Evolutionary conservation across 2,888 invertebrate genomes (phyloP), one percentile per base, ranked within the genome.

Genomic region (Andrena bucephala): DNA sequence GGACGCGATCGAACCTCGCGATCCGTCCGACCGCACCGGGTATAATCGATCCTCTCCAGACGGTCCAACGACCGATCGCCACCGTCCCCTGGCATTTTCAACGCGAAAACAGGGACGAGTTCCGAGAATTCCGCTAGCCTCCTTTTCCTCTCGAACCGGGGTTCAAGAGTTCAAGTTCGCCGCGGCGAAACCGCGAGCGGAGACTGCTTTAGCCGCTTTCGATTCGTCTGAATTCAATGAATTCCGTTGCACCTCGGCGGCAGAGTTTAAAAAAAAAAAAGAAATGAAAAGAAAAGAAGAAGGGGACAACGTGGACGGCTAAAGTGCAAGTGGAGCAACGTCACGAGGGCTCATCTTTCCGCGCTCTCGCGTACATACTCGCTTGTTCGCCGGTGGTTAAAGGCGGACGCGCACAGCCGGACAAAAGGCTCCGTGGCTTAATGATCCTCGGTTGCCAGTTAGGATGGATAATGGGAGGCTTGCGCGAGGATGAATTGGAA

Each of bases 401-500:
- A 77, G 63, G 67, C 57, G 70, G 69, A 72, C 65, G 68, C 68
- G 65, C 77, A 57, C 29, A 71, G 72, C 65, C 85, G 86, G 77
- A 87, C 87, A 87, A 88, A 87, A 86, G 87, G 77, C 68, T 81
- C 70, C 81, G 81, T 75, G 85, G 81, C 86, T 88, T 87, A 88
- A 88, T 81, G 87, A 88, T 88, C 83, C 87, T 75, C 84, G 86
- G 85, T 85, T 83, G 77, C 83, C 87, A 80, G 87, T 87, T 85
- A 86, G 86, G 78, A 85, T 62, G 87, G 71, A 86, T 88, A 88
- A 88, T 87, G 82, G 83, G 80, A 81, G 87, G 80, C 83, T 85
- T 69, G 83, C 83, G 85, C 85, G 86, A 86, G 82, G 86, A 88
- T 87, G 86, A 87, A 88, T 88, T 77, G 87, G 88, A 83, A 87